These are phyloP conservation scores for Wiebesia pumilae DNA, from an alignment of 1,140 invertebrate genomes.

Conservation along the genomic window DNA sequence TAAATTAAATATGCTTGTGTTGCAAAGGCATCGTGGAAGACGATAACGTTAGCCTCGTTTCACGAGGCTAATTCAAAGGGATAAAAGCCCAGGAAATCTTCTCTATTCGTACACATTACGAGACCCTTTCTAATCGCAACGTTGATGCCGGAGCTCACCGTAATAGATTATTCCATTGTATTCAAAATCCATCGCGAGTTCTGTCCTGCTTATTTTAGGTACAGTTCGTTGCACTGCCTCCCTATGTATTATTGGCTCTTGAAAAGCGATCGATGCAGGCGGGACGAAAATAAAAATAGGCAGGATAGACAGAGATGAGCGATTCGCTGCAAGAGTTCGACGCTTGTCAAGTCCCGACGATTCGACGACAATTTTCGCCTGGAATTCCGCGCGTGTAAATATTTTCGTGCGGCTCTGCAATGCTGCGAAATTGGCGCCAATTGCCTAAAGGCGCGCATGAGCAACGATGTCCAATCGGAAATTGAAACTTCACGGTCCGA, in stretches of 20 bases:
- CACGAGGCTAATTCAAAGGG: background rate
- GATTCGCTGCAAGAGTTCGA: background rate
- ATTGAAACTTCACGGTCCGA: slow-evolving; percentile 41
- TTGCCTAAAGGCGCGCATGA: background rate
- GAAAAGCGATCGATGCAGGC: background rate
- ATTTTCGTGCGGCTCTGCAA: background rate
- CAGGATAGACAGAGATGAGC: background rate
- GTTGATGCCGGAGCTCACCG: background rate
- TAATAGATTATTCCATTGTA: background rate
- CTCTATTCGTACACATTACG: too few relatives aligned
- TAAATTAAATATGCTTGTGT: background rate
- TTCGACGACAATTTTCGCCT: background rate
- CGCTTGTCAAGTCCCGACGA: too few relatives aligned
- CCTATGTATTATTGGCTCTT: background rate
- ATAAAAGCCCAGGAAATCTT: background rate
- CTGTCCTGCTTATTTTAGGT: background rate
- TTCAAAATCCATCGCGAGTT: background rate
- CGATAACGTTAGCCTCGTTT: background rate
- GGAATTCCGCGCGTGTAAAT: background rate
- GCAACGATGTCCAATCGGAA: slow-evolving; percentile 27
- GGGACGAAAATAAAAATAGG: background rate
- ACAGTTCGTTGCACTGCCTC: background rate
- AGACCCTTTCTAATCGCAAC: background rate
- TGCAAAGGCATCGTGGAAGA: background rate
- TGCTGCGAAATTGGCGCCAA: background rate